Evolutionary conservation across 2,113 vertebrate genomes (phyloP).

Genomic region (Bambusicola thoracicus): DNA sequence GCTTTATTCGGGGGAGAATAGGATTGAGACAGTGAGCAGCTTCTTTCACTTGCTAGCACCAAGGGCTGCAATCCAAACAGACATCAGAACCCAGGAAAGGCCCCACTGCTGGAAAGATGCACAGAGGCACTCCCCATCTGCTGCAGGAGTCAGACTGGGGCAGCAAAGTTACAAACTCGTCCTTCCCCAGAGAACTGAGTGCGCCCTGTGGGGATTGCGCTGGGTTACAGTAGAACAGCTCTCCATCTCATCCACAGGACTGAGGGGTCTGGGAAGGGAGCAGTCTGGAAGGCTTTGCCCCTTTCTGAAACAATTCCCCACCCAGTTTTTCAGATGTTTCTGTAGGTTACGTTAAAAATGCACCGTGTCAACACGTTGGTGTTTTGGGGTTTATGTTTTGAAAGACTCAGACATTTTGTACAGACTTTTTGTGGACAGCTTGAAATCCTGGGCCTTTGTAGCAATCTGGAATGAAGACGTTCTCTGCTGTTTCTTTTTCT

Average conservation of each 20-base stretch:
- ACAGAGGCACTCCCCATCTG: background rate
- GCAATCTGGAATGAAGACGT: conserved; percentile 41
- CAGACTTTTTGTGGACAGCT: conserved; percentile 24
- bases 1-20: conserved; percentile 59
- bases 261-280: background rate
- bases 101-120: background rate
- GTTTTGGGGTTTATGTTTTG: background rate
- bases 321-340: conserved; percentile 45
- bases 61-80: background rate
- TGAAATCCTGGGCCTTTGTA: conserved; percentile 32
- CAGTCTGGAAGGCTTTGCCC: conserved; percentile 36
- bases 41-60: conserved; percentile 42
- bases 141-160: background rate
- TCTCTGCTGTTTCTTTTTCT: background rate
- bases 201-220: accelerated
- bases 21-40: conserved; percentile 42
- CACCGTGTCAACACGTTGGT: background rate
- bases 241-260: background rate
- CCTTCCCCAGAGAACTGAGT: accelerated
- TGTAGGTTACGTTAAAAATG: conserved; percentile 25
- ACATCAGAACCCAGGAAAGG: background rate
- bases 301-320: conserved; percentile 44
- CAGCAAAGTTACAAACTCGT: background rate
- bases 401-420: conserved; percentile 28
- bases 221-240: background rate